Evolutionary conservation across 1,140 invertebrate genomes (phyloP), one percentile per base, ranked within the genome.

Genomic region (Bemisia tabaci): DNA sequence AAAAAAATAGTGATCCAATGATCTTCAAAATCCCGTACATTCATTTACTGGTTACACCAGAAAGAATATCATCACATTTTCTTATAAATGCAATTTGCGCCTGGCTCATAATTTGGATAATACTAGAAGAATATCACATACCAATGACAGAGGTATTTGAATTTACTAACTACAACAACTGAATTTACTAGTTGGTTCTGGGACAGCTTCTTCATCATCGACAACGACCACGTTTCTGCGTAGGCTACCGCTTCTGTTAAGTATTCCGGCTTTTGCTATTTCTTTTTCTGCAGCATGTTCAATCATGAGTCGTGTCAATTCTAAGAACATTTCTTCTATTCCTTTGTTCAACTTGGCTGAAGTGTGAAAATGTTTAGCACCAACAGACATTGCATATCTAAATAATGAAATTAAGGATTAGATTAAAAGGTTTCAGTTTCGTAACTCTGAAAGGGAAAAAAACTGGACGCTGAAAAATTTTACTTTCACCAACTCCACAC

Each of bases 301-400:
- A 61, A 87, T 80, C 85, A 88, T 88, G 61, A 82, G 75, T 63
- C 86, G 84, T 22, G 89, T 90, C 62, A 98, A 77, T 70, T 93
- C 87, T 59, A 95, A 75, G 77, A 98, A 98, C 74, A 98, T 81
- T 71, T 97, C 94, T 74, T 96, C 90, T 23, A 98, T 91, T 26
- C 92, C 91, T 77, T 88, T 83, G 76, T 97, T 97, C 24, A 88
- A 76, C 79, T 98, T 98, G 0, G 97, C 97, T 25, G 96, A 98
- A 21, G 94, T 96, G 71, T 94, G 88, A 79, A 88, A 93, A 79
- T 98, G 95, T 68, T 85, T 84, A n/a, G 96, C 96, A 59, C 92
- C 93, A 12, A 98, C 95, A 72, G 90, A 89, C 66, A 83, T 82
- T 12, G 96, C 89, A 79, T 96, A 97, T 58, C 92, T 94, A 70